Base-by-base conservation (phyloP, 2,113 vertebrate species). In the Boleophthalmus pectinirostris region DNA sequence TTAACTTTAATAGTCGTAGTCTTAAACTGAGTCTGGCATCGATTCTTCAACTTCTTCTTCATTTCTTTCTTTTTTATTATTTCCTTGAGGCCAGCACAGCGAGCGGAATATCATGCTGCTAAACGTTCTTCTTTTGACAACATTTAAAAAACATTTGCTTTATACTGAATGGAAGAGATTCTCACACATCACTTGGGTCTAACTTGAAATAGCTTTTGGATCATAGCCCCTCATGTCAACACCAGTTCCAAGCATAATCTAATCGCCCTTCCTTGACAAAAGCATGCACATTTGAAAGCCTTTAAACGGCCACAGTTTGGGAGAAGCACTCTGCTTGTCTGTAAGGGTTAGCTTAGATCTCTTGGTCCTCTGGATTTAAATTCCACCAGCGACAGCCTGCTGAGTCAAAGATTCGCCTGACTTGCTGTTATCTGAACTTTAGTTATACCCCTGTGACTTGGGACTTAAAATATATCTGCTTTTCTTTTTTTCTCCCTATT, bases 371-470 rank as follows among this genome's bases (percentile, higher is more conserved):
- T 69, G 74, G 70, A 82, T 88, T 88, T 73, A 82, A 85, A 83
- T 88, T 85, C 73, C 68, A 74, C 77, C 80, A 58, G 54, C 3
- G 45, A 65, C 73, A 84, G 60, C 79, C 60, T 79, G 81, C 80
- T 73, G 76, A 89, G 69, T 87, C 74, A 85, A 83, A 83, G 68
- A 70, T 79, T 61, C 81, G 72, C 51, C 73, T 73, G 66, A 74
- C 75, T 66, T 83, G 75, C 78, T 63, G 71, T 89, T 86, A 85
- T 89, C 81, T 85, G 71, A 88, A 86, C 74, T 86, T 81, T 68
- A 23, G 69, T 81, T 77, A 86, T 86, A 78, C 76, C 68, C 54
- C 56, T 53, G 68, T 64, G 78, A 81, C 80, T 75, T 70, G 25
- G 49, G 77, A 78, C 61, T 81, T 72, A 68, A 76, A 86, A 75